Evolutionary conservation across 2,797 vertebrate species (phyloP).

Genomic region (Miopithecus talapoin): DNA sequence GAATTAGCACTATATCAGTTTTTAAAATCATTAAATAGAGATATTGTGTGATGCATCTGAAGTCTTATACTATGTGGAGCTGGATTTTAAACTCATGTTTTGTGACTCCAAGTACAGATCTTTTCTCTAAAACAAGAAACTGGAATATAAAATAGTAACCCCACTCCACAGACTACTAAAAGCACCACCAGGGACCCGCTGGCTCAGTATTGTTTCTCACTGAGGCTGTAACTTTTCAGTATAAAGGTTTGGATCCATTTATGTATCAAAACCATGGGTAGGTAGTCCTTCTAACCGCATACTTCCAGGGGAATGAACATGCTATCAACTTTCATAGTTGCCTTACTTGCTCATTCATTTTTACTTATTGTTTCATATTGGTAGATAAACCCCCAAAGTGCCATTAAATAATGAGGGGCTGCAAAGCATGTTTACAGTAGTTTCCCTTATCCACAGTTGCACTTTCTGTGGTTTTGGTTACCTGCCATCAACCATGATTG

Average conservation of each 20-base stretch:
- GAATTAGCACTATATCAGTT: neutral
- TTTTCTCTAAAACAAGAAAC: neutral
- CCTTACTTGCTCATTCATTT: neutral
- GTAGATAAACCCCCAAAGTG: neutral
- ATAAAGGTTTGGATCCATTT: neutral
- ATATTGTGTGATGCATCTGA: neutral
- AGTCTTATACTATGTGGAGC: neutral
- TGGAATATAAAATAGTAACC: neutral
- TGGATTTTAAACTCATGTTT: constrained; percentile 19
- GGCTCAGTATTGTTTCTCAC: neutral
- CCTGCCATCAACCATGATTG: neutral
- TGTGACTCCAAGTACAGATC: neutral
- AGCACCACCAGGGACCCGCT: neutral
- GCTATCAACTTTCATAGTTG: neutral
- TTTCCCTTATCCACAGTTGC: neutral
- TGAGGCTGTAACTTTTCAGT: neutral
- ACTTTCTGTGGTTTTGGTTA: neutral
- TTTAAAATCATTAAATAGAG: neutral
- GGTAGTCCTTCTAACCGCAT: neutral
- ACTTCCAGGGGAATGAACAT: neutral
- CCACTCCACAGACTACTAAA: neutral
- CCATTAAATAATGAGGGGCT: neutral
- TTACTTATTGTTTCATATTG: neutral
- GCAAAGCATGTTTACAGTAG: neutral
- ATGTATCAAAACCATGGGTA: neutral